Evolutionary conservation across 1,140 invertebrate species (phyloP).

Genomic region (Zaprionus lachaisei): DNA sequence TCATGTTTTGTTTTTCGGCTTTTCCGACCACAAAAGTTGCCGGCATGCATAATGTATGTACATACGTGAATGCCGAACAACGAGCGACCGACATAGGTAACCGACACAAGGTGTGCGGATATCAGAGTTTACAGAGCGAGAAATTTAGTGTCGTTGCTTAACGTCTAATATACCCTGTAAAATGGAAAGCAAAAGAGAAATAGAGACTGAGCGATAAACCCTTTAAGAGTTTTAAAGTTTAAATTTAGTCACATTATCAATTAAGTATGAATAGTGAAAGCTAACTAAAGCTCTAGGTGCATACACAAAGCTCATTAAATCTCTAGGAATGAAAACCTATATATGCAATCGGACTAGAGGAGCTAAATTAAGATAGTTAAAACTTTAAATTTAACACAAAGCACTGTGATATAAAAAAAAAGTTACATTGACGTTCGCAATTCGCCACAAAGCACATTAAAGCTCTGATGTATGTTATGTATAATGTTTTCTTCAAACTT

Average conservation of each 20-base stretch:
- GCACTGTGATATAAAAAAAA: too few relatives aligned
- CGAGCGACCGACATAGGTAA: constrained; percentile 48
- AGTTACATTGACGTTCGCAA: neutral
- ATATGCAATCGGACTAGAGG: too few relatives aligned
- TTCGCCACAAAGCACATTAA: neutral
- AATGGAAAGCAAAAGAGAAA: too few relatives aligned
- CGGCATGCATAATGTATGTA: constrained; percentile 43
- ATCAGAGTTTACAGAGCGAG: constrained; percentile 37
- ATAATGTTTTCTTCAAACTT: too few relatives aligned
- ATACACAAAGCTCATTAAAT: too few relatives aligned
- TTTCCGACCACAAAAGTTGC: constrained; percentile 51
- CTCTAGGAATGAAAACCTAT: too few relatives aligned
- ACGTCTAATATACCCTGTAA: constrained; percentile 17
- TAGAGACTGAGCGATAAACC: neutral
- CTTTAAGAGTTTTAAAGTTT: neutral
- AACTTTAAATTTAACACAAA: too few relatives aligned
- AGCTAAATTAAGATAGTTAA: too few relatives aligned
- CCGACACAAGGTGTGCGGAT: constrained; percentile 23
- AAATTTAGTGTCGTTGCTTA: constrained; percentile 1
- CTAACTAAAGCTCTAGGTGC: neutral
- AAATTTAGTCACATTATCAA: neutral
- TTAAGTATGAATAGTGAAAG: too few relatives aligned
- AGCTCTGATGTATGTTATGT: neutral
- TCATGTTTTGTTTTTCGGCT: constrained; percentile 52
- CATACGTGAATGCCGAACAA: constrained; percentile 30